Evolutionary conservation across 2,113 vertebrate species (phyloP).

Genomic region (Dinomys branickii): DNA sequence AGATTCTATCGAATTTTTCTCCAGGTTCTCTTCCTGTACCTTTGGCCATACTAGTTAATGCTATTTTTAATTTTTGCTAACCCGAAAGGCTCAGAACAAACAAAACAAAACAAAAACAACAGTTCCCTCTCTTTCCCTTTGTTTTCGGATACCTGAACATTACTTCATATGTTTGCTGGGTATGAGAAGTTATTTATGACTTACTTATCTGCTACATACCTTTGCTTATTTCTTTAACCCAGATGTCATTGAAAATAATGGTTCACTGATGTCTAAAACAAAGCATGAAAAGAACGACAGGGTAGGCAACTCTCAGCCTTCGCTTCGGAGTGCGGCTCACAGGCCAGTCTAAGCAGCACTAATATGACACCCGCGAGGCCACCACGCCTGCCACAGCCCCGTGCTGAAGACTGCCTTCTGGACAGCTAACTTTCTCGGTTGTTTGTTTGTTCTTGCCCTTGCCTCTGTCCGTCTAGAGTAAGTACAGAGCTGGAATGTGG

Average conservation of each 20-base stretch:
- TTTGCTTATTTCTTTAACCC: conserved; percentile 50
- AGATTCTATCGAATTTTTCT: neutral
- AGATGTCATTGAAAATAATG: neutral
- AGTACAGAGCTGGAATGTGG: neutral
- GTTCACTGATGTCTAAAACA: neutral
- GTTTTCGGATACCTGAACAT: neutral
- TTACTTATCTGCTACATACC: neutral
- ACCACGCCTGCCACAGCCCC: neutral
- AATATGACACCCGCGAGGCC: neutral
- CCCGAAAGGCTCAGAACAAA: neutral
- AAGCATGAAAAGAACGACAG: neutral
- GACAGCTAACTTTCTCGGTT: neutral
- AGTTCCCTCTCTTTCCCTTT: neutral
- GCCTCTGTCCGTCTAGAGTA: neutral
- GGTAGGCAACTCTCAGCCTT: neutral
- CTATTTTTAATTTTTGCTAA: conserved; percentile 28
- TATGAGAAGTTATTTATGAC: neutral
- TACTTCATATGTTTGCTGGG: neutral
- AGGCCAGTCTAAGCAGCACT: neutral
- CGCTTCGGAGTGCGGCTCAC: neutral
- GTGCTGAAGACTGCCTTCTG: neutral
- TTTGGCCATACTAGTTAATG: neutral
- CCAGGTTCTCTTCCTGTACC: neutral
- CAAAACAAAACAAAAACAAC: neutral
- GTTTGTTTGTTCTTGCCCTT: neutral